Percentiles rank a stretch among this genome's conserved stretches.
Evolutionary conservation across 2,888 invertebrate species (phyloP).

Genomic region (Unio delphinus): DNA sequence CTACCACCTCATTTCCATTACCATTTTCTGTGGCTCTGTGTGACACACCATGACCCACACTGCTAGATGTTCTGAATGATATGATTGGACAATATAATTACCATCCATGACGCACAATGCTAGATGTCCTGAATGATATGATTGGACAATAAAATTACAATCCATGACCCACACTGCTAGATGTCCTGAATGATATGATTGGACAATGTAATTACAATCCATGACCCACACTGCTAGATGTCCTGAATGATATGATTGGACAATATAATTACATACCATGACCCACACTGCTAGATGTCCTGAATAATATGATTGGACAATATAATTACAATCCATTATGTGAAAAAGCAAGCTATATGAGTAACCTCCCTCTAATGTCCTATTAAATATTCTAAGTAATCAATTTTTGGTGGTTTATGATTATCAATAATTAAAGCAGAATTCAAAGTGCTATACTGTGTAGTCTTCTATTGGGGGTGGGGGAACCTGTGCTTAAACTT

Average conservation of each 20-base stretch:
- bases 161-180: slow-evolving; percentile 6
- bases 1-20: slow-evolving; percentile 49
- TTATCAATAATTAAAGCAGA: no score
- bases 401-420: not conserved
- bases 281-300: slow-evolving; percentile 4
- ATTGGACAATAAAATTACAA: no score
- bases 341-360: not conserved
- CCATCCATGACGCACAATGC: slow-evolving; percentile 1
- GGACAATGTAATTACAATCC: not conserved
- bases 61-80: not conserved
- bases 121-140: not conserved
- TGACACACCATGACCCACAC: slow-evolving; percentile 12
- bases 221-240: slow-evolving; percentile 3
- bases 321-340: not conserved
- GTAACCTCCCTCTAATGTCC: not conserved
- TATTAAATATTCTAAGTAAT: not conserved
- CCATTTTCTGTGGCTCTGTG: slow-evolving; percentile 62
- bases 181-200: not conserved
- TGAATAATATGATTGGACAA: not conserved
- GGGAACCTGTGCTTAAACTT: no score
- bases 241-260: not conserved
- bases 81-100: not conserved
- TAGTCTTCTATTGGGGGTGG: no score
- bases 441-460: no score
- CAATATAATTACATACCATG: slow-evolving; percentile 4